Base-by-base conservation (phyloP, 2,113 vertebrate genomes). In the Rhadina sibilatrix region DNA sequence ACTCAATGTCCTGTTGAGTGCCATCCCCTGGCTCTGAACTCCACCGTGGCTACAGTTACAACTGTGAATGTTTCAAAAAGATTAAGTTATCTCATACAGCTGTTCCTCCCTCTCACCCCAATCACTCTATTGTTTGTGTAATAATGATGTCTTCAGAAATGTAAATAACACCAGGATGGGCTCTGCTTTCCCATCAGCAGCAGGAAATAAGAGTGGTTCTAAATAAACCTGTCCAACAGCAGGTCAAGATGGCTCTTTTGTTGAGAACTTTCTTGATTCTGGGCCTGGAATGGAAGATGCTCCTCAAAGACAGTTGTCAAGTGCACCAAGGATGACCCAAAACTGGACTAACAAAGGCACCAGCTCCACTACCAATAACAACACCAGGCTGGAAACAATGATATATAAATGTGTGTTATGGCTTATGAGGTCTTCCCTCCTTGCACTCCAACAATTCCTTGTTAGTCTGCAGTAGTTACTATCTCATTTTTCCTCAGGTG, bases 191-290 rank as follows among this genome's bases (percentile, higher is more conserved):
- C 71, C 89, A 87, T 46, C 40, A 3, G 47, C n/a, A 94, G 59
- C 22, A 31, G 89, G 80, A 91, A 90, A 76, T 90, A 68, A 56
- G 90, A 79, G 46, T 76, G 6, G 31, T 81, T 96, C 63, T 81
- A 60, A 97, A 97, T 96, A 97, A 97, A 97, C 90, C 90, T 91
- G 92, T 97, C 64, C 92, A 93, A 97, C 90, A 96, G 96, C 95
- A 97, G 92, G 94, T 80, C 83, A 92, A 46, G 74, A 44, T 88
- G 89, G 63, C 57, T 96, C 61, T 68, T 92, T 76, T 95, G 31
- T 91, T 30, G 35, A 86, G 60, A 89, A 2, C 2, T 47, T 61
- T 76, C 46, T 46, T 63, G 68, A 59, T 57, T 60, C 17, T 30
- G 28, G 31, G 40, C 63, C 57, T 61, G 56, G 74, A 83, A 42